These are phyloP conservation scores for Cryptoblepharus egeriae DNA, from an alignment of 2,797 vertebrate species.

Conservation along the genomic window DNA sequence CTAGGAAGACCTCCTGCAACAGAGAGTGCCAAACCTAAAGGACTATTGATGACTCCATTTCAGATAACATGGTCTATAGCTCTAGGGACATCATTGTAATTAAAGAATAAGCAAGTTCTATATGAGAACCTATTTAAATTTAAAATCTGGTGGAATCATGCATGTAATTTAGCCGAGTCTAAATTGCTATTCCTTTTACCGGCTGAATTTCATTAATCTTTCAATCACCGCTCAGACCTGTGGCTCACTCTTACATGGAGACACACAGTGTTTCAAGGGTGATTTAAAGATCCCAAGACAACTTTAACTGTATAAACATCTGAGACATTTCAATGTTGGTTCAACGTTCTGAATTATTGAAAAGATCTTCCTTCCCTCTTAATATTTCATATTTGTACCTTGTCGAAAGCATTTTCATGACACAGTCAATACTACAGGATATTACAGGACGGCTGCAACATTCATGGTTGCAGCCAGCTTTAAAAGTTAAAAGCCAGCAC, in stretches of 20 bases:
- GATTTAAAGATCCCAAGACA: neutral
- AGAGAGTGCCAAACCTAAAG: neutral
- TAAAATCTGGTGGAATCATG: conserved; percentile 1
- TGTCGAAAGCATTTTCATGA: conserved; percentile 34
- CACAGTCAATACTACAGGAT: conserved; percentile 23
- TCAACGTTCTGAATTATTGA: conserved; percentile 36
- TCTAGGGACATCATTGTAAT: neutral
- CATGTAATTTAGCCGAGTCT: neutral
- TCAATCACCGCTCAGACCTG: neutral
- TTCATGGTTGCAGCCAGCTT: conserved; percentile 39
- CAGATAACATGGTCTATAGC: neutral
- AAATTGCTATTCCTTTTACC: neutral
- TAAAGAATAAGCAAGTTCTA: neutral
- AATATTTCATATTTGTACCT: conserved; percentile 5
- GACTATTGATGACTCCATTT: too few species aligned
- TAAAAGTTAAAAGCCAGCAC: too few species aligned
- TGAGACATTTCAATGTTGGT: conserved; percentile 21
- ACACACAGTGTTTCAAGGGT: neutral
- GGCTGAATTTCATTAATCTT: conserved; percentile 3
- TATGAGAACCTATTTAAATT: neutral
- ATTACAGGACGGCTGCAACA: conserved; percentile 21
- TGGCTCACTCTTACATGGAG: neutral
- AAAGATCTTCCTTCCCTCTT: conserved; percentile 30
- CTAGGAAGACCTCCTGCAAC: neutral
- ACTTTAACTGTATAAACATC: neutral